Conservation (phyloP, 2,888 invertebrate species). For the Drosophila nigricruria region DNA sequence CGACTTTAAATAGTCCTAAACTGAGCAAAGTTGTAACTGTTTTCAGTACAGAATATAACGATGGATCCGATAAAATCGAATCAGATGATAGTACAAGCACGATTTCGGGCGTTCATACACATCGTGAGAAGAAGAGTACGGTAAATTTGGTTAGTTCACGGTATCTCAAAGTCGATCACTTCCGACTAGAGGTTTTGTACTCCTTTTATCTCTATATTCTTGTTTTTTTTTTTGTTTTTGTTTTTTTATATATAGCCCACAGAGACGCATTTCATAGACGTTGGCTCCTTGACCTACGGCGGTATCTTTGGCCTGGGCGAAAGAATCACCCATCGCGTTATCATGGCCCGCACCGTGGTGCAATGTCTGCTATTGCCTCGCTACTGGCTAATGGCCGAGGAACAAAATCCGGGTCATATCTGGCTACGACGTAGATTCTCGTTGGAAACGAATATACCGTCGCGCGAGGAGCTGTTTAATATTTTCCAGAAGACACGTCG, state of each 20-base stretch:
- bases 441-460: conserved; percentile 82
- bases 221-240: not conserved
- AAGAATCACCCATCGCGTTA: conserved; percentile 88
- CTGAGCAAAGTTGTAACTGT: not conserved
- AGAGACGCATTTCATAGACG: conserved; percentile 83
- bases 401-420: conserved; percentile 84
- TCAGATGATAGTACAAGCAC: not conserved
- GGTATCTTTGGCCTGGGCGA: conserved; percentile 90
- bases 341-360: conserved; percentile 88
- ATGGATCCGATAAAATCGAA: fast-evolving
- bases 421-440: conserved; percentile 83
- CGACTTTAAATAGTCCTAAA: not conserved
- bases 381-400: conserved; percentile 88
- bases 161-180: not conserved
- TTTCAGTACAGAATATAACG: not conserved
- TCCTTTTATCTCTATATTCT: too few species aligned
- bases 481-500: conserved; percentile 81
- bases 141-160: not conserved
- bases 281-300: conserved; percentile 82
- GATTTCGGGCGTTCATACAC: fast-evolving
- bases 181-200: too few species aligned
- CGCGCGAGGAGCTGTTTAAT: conserved; percentile 78
- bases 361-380: conserved; percentile 90
- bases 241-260: conserved; percentile 12
- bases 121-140: not conserved